Base-by-base conservation (phyloP, 2,113 vertebrate species). In the Varanus komodoensis region DNA sequence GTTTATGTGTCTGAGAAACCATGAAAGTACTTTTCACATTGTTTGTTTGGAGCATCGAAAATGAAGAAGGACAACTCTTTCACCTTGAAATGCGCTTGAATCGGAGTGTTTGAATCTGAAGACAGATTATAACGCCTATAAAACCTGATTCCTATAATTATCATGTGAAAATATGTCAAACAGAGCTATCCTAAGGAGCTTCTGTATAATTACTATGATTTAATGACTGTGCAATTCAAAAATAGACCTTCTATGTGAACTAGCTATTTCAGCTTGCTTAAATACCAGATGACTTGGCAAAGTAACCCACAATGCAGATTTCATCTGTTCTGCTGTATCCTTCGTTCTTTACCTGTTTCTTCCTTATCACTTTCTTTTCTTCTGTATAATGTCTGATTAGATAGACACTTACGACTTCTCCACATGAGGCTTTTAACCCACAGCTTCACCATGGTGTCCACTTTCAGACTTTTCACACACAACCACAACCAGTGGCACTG, bases 231-330 rank as follows among this genome's bases (percentile, higher is more conserved):
- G 21, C 38, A 88, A 69, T 88, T 44, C 82, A n/a, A 89, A 88
- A 94, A 94, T 44, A 88, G 89, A 86, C 90, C 57, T 91, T 94
- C 93, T 88, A 92, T 89, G 77, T 89, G 23, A 89, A 83, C 92
- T 92, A 84, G 77, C 83, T 75, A 27, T 81, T 17, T 90, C 82
- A 92, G 67, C 48, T 82, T 90, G 8, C 87, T 95, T 93, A 95
- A 96, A 96, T 95, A 93, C 54, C 92, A 95, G 93, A 91, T 29
- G 0, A 19, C 74, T 5, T 95, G 25, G 84, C 86, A 93, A 91
- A 81, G 38, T 29, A 54, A n/a, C 29, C 50, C 29, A 57, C 52
- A 57, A 82, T n/a, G 52, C 29, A 82, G 52, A 82, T 57, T 6
- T 32, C n/a, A 14, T 23, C 9, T 27, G 23, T 48, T 48, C 38